These are phyloP conservation scores for Acrobasis consociella DNA, from an alignment of 2,888 invertebrate genomes.

Conservation along the genomic window DNA sequence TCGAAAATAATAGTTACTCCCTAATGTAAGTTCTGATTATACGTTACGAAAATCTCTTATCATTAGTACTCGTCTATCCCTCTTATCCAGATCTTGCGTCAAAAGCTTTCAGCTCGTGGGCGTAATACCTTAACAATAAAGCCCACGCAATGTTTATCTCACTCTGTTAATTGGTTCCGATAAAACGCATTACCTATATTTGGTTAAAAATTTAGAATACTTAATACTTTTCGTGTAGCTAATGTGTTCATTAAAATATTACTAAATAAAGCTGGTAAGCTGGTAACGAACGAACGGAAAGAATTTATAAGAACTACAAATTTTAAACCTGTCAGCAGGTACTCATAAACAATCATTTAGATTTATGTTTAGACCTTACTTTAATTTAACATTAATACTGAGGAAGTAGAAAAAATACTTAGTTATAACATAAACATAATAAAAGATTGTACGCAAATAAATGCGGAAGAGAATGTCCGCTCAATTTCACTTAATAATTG, in stretches of 20 bases:
- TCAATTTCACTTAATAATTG: conserved; percentile 26
- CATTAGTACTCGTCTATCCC: not conserved
- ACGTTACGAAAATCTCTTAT: not conserved
- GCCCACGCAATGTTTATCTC: conserved; percentile 16
- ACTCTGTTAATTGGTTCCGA: conserved; percentile 17
- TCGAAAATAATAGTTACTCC: not conserved
- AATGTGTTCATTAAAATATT: not conserved
- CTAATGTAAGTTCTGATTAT: not conserved
- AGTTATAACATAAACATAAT: not conserved
- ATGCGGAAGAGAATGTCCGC: conserved; percentile 6
- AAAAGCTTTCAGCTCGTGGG: not conserved
- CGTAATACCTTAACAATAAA: conserved; percentile 20
- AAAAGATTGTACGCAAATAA: not conserved
- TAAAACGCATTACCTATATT: conserved; percentile 5
- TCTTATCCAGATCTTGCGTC: conserved; percentile 16
- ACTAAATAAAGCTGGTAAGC: too few species aligned
- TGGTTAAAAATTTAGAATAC: not conserved
- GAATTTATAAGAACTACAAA: too few species aligned
- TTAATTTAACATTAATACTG: not conserved
- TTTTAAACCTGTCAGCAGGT: too few species aligned
- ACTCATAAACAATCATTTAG: too few species aligned
- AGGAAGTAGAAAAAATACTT: not conserved
- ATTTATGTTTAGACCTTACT: too few species aligned
- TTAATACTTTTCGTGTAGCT: not conserved
- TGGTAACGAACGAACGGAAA: too few species aligned